Base-by-base conservation (phyloP, 2,113 vertebrate species). In the Mormoops blainvillei region DNA sequence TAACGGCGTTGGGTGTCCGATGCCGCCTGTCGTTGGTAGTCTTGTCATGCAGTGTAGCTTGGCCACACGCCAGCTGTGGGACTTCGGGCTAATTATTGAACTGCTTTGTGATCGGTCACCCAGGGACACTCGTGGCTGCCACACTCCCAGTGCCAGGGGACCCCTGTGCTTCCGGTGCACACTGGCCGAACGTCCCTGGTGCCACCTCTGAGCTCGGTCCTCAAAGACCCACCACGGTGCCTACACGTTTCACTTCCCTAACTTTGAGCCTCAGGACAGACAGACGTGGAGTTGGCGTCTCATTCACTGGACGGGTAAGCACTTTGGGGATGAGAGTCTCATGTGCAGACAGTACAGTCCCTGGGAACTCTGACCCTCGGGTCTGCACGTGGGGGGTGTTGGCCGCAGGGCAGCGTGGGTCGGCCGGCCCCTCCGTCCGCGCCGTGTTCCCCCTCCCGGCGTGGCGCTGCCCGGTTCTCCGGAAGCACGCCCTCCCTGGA, bases 391-490 rank as follows among this genome's bases (percentile, higher is more conserved):
- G 9, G 52, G 43, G 26, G 7, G 31, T 3, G 52, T 4, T 2
- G 36, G 12, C 26, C 20, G 52, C 10, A 1, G 28, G 0, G 1
- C 24, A 1, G 1, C 26, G 18, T 65, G 45, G 67, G 15, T 43
- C 43, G 43, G 61, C 73, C 76, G 4, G 28, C 16, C 0, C 52
- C 52, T 20, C 88, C 20, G 4, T 52, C 70, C 50, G 41, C 8
- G 15, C 70, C 83, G 36, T 36, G 65, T 54, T 0, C 31, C 31
- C 28, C 18, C 14, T 26, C 16, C 28, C 11, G 14, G 52, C 63
- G 50, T 36, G 89, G 93, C 96, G 97, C 97, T 95, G 95, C 98
- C 96, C 98, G 97, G 94, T 98, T 97, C 98, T 95, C 98, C 73
- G 81, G 97, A 97, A 96, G 98, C 97, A 87, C 58, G 1, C 97